Conservation (phyloP, 1,140 invertebrate genomes). For the Popillia japonica region DNA sequence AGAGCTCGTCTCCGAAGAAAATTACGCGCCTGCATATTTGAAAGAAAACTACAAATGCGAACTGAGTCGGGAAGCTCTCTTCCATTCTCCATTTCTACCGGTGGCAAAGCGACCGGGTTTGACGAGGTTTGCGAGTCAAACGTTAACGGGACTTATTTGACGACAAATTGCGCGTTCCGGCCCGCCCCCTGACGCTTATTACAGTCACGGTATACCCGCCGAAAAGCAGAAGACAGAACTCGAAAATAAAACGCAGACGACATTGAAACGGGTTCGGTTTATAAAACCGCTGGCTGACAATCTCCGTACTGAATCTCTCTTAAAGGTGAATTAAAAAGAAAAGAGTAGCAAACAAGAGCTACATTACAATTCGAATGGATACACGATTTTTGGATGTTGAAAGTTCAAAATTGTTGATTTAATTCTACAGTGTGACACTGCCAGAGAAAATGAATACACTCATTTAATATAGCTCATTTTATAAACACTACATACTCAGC, state of each 20-base stretch:
- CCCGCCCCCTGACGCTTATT: background rate
- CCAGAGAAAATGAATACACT: too few species aligned
- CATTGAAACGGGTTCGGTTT: background rate
- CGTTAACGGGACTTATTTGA: conserved; percentile 10
- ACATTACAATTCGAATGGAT: background rate
- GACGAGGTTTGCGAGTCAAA: background rate
- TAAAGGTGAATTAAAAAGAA: background rate
- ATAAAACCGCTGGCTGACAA: background rate
- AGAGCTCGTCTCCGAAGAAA: background rate
- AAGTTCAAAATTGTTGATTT: too few species aligned
- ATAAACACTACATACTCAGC: too few species aligned
- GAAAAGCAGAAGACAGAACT: background rate
- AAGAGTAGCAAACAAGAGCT: background rate
- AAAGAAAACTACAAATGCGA: conserved; percentile 9
- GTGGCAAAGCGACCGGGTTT: background rate
- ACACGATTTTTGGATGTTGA: too few species aligned
- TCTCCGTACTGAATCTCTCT: background rate
- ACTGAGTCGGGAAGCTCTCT: background rate
- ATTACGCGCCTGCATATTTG: background rate
- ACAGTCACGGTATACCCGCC: background rate
- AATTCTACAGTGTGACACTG: too few species aligned
- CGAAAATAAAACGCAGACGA: conserved; percentile 1
- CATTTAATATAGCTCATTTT: too few species aligned
- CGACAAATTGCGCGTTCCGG: conserved; percentile 12
- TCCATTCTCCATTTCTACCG: background rate